Evolutionary conservation across 2,797 vertebrate species (phyloP).

Genomic region (Periophthalmus magnuspinnatus): DNA sequence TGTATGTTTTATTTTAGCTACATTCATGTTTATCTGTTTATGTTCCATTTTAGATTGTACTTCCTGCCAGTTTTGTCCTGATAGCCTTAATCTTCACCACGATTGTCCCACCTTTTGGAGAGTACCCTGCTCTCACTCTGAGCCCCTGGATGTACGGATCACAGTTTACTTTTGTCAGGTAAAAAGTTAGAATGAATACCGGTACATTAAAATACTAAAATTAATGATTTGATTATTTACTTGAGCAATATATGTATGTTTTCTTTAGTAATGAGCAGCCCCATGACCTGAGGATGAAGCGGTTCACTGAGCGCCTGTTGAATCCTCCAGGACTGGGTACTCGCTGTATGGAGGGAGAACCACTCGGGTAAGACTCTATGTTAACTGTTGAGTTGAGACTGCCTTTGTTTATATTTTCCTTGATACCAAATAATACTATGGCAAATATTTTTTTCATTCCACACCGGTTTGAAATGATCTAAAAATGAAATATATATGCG

Average conservation of each 20-base stretch:
- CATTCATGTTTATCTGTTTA: not conserved
- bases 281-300: slow-evolving; percentile 76
- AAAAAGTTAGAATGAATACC: slow-evolving; percentile 13
- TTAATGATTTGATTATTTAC: no score
- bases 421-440: no score
- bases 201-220: not conserved
- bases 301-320: slow-evolving; percentile 81
- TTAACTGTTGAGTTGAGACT: no score
- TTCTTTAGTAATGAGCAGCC: slow-evolving; percentile 85
- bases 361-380: slow-evolving; percentile 80
- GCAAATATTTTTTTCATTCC: no score
- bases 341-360: slow-evolving; percentile 87
- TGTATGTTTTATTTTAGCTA: not conserved
- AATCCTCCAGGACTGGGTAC: slow-evolving; percentile 90
- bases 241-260: not conserved
- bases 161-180: slow-evolving; percentile 95
- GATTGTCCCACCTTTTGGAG: slow-evolving; percentile 91
- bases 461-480: no score
- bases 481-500: no score
- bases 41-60: slow-evolving; percentile 81
- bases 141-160: slow-evolving; percentile 95
- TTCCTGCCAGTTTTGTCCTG: slow-evolving; percentile 90
- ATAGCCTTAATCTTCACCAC: slow-evolving; percentile 88
- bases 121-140: slow-evolving; percentile 90
- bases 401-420: no score